These are phyloP conservation scores for Psilopogon haemacephalus DNA, from an alignment of 2,113 vertebrate species.

Conservation along the genomic window DNA sequence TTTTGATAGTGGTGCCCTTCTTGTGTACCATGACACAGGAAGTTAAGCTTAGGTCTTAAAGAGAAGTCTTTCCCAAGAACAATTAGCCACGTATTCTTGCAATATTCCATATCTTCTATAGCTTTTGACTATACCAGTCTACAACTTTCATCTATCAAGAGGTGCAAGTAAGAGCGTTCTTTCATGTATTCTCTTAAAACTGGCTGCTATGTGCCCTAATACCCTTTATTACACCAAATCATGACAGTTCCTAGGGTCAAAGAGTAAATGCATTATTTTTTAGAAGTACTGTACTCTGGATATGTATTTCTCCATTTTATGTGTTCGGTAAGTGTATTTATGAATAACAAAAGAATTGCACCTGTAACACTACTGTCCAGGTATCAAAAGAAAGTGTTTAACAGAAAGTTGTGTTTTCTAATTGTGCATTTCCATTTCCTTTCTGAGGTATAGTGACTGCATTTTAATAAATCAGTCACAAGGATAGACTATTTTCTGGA, in stretches of 20 bases:
- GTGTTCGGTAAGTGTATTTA: too few relatives aligned
- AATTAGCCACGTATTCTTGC: neutral
- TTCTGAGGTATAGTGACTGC: neutral
- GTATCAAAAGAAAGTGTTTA: neutral
- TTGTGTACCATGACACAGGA: neutral
- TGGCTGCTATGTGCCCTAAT: neutral
- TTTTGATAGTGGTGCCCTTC: neutral
- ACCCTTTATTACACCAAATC: neutral
- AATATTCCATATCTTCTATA: neutral
- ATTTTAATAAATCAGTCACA: neutral
- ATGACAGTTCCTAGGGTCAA: neutral
- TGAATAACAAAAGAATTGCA: neutral
- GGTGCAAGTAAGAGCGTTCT: neutral
- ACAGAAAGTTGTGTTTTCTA: neutral
- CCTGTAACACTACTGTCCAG: neutral
- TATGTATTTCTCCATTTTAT: too few relatives aligned
- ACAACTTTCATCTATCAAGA: neutral
- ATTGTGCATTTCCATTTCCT: neutral
- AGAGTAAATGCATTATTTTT: neutral
- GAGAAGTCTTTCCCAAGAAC: neutral
- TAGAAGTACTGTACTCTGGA: too few relatives aligned
- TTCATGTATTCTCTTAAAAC: neutral
- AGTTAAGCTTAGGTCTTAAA: neutral
- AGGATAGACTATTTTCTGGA: neutral
- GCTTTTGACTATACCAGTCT: neutral